Conservation (phyloP, 1,140 invertebrate genomes). For the Aricia agestis region DNA sequence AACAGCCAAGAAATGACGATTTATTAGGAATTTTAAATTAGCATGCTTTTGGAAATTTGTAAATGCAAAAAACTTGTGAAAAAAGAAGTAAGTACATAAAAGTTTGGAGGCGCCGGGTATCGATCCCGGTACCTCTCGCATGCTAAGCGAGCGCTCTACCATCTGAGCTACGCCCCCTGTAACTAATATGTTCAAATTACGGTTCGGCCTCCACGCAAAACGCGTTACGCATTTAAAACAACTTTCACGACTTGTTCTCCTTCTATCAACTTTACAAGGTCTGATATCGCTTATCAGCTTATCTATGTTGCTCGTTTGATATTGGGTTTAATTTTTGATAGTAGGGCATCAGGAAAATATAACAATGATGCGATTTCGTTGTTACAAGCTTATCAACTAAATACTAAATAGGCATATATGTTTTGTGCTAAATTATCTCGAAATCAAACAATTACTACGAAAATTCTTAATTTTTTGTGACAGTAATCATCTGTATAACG, state of each 20-base stretch:
- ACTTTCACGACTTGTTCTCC: slow-evolving; percentile 13
- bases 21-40: too few relatives aligned
- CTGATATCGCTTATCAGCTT: slow-evolving; percentile 8
- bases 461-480: too few relatives aligned
- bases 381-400: background rate
- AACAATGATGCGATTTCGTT: background rate
- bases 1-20: too few relatives aligned
- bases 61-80: too few relatives aligned
- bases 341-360: background rate
- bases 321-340: slow-evolving; percentile 4
- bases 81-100: too few relatives aligned
- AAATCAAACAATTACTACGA: too few relatives aligned
- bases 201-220: background rate
- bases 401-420: background rate
- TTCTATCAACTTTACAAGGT: background rate
- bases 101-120: slow-evolving; percentile 31
- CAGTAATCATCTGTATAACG: too few relatives aligned
- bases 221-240: background rate
- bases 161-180: slow-evolving; percentile 41
- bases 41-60: too few relatives aligned
- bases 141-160: slow-evolving; percentile 44
- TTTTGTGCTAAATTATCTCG: too few relatives aligned
- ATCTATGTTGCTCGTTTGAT: slow-evolving; percentile 1
- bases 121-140: slow-evolving; percentile 43
- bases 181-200: background rate